A percentile compares a stretch with the other conserved stretches of the same genome.
phyloP scores from a whole-genome alignment of 2,888 invertebrate genomes.

The Palloptera scutellata region DNA sequence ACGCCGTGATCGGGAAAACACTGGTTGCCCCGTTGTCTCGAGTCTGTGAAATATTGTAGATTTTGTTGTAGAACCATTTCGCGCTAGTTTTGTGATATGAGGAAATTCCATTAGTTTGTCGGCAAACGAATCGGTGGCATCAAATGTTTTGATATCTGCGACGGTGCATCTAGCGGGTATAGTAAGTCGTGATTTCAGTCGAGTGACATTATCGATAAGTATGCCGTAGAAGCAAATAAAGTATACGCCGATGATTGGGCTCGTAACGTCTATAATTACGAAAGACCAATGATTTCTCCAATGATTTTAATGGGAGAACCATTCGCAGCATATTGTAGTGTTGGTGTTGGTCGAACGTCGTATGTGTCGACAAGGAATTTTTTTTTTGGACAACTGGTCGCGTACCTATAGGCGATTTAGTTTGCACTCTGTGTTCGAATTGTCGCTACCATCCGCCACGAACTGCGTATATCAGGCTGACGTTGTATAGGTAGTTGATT shows the following conservation, averaged over 20 bases:
- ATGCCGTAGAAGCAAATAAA: slow-evolving; percentile 26
- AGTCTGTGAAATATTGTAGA: slow-evolving; percentile 14
- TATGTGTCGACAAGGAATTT: background rate
- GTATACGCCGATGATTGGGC: slow-evolving; percentile 22
- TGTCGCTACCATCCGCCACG: too few species aligned
- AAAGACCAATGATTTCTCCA: slow-evolving; percentile 18
- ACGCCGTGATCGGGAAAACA: slow-evolving; percentile 35
- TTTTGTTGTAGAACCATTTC: too few species aligned
- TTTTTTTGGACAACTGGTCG: background rate
- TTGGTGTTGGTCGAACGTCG: background rate
- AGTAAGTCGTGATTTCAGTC: background rate
- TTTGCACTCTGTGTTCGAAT: background rate
- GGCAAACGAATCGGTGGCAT: too few species aligned
- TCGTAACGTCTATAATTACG: slow-evolving; percentile 26
- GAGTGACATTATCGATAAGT: slow-evolving; percentile 6
- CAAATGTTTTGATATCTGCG: too few species aligned
- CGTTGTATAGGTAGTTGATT: too few species aligned
- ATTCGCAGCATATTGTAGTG: background rate
- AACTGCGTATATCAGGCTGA: too few species aligned
- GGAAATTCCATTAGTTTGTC: too few species aligned
- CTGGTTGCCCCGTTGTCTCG: slow-evolving; percentile 17
- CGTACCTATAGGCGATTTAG: background rate
- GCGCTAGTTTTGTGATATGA: too few species aligned
- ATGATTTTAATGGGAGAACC: background rate
- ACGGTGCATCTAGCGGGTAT: background rate